Evolutionary conservation across 2,113 vertebrate species (phyloP).

Genomic region (Elephantulus edwardii): DNA sequence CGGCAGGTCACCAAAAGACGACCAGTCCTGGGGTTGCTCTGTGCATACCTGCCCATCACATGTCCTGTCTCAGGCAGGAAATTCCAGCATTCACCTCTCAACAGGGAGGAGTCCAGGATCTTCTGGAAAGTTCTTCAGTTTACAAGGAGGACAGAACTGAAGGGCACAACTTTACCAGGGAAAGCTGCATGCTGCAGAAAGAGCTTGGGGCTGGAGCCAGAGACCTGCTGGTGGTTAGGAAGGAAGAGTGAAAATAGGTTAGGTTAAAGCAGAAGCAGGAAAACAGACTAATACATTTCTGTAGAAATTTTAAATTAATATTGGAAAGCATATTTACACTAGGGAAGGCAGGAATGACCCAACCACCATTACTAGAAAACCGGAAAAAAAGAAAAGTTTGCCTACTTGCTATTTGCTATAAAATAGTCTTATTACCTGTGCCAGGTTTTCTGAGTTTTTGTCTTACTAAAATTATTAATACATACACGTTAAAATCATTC

Average conservation of each 20-base stretch:
- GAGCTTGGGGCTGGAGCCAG: not conserved
- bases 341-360: not conserved
- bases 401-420: not conserved
- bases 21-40: not conserved
- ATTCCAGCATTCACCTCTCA: not conserved
- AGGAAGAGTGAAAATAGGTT: not conserved
- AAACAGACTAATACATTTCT: not conserved
- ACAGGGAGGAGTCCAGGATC: not conserved
- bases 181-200: not conserved
- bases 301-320: not conserved
- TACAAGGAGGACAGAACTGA: not conserved
- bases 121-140: conserved; percentile 48
- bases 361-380: not conserved
- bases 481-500: not conserved
- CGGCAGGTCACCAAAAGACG: not conserved
- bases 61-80: conserved; percentile 11
- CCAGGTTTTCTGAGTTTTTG: not conserved
- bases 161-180: not conserved
- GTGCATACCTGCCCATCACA: not conserved
- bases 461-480: not conserved
- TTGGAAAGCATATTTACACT: conserved; percentile 7
- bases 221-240: not conserved
- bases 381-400: not conserved
- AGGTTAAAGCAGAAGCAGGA: not conserved
- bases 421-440: not conserved